Percentiles rank a stretch among this genome's conserved stretches.
phyloP scores from a whole-genome alignment of 2,888 invertebrate genomes.

The Sphaerophoria rueppellii region DNA sequence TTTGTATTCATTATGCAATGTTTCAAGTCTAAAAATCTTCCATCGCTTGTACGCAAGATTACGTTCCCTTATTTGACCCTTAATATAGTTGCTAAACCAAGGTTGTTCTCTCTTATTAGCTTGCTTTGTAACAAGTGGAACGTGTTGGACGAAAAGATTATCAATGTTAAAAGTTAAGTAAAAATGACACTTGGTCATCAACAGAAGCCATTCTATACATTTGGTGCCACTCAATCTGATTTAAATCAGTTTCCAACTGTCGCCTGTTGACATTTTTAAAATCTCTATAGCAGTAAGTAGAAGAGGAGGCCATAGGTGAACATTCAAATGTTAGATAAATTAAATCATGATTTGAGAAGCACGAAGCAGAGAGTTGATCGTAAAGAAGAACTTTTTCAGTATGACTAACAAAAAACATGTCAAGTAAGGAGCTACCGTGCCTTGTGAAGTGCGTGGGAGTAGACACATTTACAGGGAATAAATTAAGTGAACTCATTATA shows the following conservation, averaged over 20 bases:
- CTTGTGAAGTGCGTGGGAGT: not conserved
- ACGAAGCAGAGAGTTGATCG: not conserved
- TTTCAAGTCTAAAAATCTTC: constrained; percentile 7
- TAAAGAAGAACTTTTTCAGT: not conserved
- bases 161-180: not conserved
- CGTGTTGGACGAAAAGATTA: not conserved
- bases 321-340: not conserved
- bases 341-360: not conserved
- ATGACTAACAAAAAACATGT: no score
- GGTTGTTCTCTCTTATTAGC: not conserved
- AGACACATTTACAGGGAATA: not conserved
- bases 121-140: not conserved
- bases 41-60: constrained; percentile 9
- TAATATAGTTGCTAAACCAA: not conserved
- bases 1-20: not conserved
- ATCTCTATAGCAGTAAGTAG: constrained; percentile 1
- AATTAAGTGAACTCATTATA: constrained; percentile 1
- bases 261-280: constrained; percentile 8
- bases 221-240: not conserved
- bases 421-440: no score
- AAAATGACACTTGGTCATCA: no score
- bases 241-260: constrained; percentile 8
- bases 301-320: constrained; percentile 4
- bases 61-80: not conserved
- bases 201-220: no score